Evolutionary conservation across 2,888 invertebrate species (phyloP), one percentile per base, ranked within the genome.

Genomic region (Drosophila melanosoma): DNA sequence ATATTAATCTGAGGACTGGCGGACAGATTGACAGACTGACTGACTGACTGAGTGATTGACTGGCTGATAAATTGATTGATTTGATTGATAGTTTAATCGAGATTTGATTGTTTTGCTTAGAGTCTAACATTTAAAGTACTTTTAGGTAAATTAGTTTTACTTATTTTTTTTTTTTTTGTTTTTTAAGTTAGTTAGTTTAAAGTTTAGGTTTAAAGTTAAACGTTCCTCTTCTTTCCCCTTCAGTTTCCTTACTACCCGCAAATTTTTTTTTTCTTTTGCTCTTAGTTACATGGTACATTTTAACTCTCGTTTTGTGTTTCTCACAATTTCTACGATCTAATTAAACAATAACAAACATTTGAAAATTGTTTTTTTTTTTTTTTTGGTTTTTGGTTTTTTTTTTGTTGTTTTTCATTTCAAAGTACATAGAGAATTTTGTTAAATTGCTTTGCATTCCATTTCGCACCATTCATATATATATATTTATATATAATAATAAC

Each of bases 211-310:
- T 59, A 48, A 68, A 61, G 54, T 66, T 53, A 56, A 23, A 52
- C 59, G 42, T 26, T 12, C 45, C 7, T 8, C 6, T 29, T 6
- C 5, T 29, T 29, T 29, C 29, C 29, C 29, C 29, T 54, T 36
- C 17, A 17, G 15, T 53, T 8, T 23, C 11, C 20, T 53, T 33
- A 1, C 17, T 7, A 3, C 11, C 26, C 6, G 2, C 12, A 29
- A 6, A 6, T 29, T 6, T 29, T 33, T 35, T 23, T 15, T 15
- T 6, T 36, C 26, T 17, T 36, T 26, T 38, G 5, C 7, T 10
- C n/a, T 38, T 78, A 76, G 82, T 79, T 82, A 81, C 77, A 63
- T 76, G 82, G 87, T 85, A 77, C 78, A 82, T 80, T 81, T 83
- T 73, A 66, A 72, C 79, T 69, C 75, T 79, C 75, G 59, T 61